phyloP scores from a whole-genome alignment of 1,140 invertebrate genomes.

The Drosophila sproati region DNA sequence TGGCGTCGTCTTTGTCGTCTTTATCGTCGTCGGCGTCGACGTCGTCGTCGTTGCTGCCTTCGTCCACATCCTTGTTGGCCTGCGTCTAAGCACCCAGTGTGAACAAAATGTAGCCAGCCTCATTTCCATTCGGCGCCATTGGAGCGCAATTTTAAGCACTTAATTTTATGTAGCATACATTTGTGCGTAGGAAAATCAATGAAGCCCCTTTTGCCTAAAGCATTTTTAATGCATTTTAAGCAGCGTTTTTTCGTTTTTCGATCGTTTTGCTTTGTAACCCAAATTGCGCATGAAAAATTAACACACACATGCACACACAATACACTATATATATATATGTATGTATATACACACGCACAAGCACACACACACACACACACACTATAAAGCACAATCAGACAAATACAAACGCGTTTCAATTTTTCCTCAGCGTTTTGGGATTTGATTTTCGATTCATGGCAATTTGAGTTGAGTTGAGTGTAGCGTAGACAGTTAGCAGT shows the following conservation, averaged over 20 bases:
- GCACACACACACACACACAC: slow-evolving; percentile 44
- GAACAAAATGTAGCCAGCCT: slow-evolving; percentile 15
- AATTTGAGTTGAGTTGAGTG: slow-evolving; percentile 11
- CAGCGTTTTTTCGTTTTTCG: slow-evolving; percentile 53
- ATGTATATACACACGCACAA: slow-evolving; percentile 38
- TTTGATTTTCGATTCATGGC: slow-evolving; percentile 25
- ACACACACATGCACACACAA: slow-evolving; percentile 53
- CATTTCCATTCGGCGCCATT: slow-evolving; percentile 23
- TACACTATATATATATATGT: slow-evolving; percentile 16
- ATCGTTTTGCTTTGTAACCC: slow-evolving; percentile 71
- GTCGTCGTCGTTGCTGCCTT: slow-evolving; percentile 12
- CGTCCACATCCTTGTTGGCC: slow-evolving; percentile 36
- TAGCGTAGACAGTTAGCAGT: background rate
- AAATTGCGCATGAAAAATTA: slow-evolving; percentile 81
- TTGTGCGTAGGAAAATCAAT: slow-evolving; percentile 79
- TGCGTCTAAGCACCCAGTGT: slow-evolving; percentile 25
- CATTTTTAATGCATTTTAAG: slow-evolving; percentile 77
- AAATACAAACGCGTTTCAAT: slow-evolving; percentile 38
- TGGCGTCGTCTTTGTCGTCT: slow-evolving; percentile 46
- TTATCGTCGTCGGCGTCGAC: slow-evolving; percentile 21
- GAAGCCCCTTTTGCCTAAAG: slow-evolving; percentile 53
- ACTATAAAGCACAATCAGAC: slow-evolving; percentile 33
- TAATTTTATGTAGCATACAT: slow-evolving; percentile 62
- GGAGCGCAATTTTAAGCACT: slow-evolving; percentile 14
- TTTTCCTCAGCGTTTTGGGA: slow-evolving; percentile 52